Percentiles rank a stretch among this genome's conserved stretches.
These are phyloP conservation scores for Drosophila aldrichi DNA, from an alignment of 2,888 invertebrate species.

Conservation along the genomic window DNA sequence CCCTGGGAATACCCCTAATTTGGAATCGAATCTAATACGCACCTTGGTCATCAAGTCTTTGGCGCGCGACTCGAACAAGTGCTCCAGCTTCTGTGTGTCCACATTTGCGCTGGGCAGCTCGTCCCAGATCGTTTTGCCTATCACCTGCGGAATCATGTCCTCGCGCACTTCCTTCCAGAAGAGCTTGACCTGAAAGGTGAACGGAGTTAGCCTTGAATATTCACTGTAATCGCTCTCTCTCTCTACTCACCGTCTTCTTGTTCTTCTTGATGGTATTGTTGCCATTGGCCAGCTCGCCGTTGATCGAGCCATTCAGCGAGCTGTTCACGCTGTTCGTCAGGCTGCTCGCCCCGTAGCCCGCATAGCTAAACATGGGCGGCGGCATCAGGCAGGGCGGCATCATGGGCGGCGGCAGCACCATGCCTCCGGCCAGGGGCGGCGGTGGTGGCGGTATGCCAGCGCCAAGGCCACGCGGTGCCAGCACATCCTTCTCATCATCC, in stretches of 20 bases:
- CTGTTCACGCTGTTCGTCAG: conserved; percentile 82
- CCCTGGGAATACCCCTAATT: not conserved
- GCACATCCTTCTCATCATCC: conserved; percentile 94
- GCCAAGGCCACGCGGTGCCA: conserved; percentile 88
- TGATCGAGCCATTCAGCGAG: conserved; percentile 83
- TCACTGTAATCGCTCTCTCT: accelerated
- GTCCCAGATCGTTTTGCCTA: conserved; percentile 94
- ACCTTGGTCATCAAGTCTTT: conserved; percentile 98
- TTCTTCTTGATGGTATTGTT: conserved; percentile 90
- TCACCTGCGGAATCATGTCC: conserved; percentile 86
- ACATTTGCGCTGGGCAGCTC: conserved; percentile 93
- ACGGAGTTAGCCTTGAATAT: not conserved
- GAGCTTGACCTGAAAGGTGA: conserved; percentile 88
- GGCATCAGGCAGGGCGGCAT: conserved; percentile 85
- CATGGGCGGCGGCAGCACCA: conserved; percentile 86
- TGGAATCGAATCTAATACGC: conserved; percentile 70
- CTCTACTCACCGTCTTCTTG: conserved; percentile 93
- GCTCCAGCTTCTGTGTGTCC: conserved; percentile 96
- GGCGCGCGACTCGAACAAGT: conserved; percentile 97
- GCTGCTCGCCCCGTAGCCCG: conserved; percentile 76
- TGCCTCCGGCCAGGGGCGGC: conserved; percentile 88
- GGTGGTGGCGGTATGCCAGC: conserved; percentile 92
- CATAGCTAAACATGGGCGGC: conserved; percentile 86
- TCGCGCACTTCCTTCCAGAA: conserved; percentile 99
- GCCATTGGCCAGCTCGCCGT: conserved; percentile 80